Conservation (phyloP, 2,797 vertebrate species). For the Crenuchus spilurus region DNA sequence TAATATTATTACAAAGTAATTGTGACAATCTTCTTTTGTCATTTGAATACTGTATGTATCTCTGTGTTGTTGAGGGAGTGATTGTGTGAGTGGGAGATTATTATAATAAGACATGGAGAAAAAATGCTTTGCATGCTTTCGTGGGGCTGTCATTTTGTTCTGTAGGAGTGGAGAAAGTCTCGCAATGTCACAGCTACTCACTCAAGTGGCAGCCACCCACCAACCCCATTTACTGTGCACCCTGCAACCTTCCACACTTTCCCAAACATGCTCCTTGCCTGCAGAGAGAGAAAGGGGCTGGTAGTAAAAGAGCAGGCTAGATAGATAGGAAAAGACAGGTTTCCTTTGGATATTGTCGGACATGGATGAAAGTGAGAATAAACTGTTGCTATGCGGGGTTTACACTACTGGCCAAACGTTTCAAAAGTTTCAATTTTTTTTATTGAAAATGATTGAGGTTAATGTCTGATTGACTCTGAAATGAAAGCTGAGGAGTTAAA, state of each 20-base stretch:
- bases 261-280: neutral
- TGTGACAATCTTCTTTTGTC: too few relatives aligned
- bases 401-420: too few relatives aligned
- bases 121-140: neutral
- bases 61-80: neutral
- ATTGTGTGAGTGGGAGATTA: neutral
- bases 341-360: too few relatives aligned
- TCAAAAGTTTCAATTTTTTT: too few relatives aligned
- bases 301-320: neutral
- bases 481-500: too few relatives aligned
- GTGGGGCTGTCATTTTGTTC: neutral
- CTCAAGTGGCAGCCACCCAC: neutral
- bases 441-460: too few relatives aligned
- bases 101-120: neutral
- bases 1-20: too few relatives aligned
- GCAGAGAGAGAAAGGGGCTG: neutral
- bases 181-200: neutral
- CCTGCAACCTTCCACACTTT: neutral
- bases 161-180: slow-evolving; percentile 7
- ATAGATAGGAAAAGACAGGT: neutral
- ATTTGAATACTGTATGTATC: neutral
- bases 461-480: too few relatives aligned
- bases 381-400: too few relatives aligned
- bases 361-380: too few relatives aligned
- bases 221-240: neutral